A percentile compares a stretch with the other conserved stretches of the same genome.
These are phyloP conservation scores for Acholoe squamosa DNA, from an alignment of 2,888 invertebrate genomes.

Conservation along the genomic window DNA sequence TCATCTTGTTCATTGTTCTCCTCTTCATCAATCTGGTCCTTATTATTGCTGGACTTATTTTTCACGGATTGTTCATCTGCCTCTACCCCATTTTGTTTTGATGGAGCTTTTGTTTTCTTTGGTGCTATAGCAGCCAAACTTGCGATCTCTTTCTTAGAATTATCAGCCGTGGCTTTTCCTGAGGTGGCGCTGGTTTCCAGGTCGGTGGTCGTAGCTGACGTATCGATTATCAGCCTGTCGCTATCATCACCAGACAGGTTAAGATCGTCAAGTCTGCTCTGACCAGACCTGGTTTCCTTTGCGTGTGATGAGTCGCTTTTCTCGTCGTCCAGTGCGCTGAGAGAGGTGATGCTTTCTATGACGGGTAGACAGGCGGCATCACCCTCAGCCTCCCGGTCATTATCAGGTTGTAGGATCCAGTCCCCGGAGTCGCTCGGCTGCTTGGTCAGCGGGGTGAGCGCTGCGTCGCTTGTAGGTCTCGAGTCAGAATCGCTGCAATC, in stretches of 20 bases:
- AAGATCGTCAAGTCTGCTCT: neutral
- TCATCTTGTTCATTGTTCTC: neutral
- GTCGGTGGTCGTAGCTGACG: neutral
- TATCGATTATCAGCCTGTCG: constrained; percentile 41
- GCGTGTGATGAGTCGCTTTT: neutral
- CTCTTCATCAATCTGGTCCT: neutral
- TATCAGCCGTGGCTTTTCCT: no score
- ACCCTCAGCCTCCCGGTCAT: neutral
- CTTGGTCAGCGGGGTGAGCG: neutral
- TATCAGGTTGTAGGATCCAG: constrained; percentile 47
- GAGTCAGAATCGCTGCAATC: constrained; percentile 34
- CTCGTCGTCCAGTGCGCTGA: neutral
- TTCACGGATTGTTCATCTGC: no score
- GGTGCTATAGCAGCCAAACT: no score
- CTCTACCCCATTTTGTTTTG: no score
- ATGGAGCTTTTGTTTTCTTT: no score
- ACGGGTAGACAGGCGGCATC: neutral
- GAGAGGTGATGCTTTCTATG: constrained; percentile 47
- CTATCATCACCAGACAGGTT: neutral
- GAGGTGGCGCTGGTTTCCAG: no score
- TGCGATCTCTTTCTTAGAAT: no score
- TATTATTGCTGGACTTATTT: neutral
- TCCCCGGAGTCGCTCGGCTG: neutral
- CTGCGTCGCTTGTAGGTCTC: neutral
- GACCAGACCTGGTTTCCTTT: neutral